Evolutionary conservation across 2,888 invertebrate species (phyloP), one percentile per base, ranked within the genome.

Genomic region (Hedychridium roseum): DNA sequence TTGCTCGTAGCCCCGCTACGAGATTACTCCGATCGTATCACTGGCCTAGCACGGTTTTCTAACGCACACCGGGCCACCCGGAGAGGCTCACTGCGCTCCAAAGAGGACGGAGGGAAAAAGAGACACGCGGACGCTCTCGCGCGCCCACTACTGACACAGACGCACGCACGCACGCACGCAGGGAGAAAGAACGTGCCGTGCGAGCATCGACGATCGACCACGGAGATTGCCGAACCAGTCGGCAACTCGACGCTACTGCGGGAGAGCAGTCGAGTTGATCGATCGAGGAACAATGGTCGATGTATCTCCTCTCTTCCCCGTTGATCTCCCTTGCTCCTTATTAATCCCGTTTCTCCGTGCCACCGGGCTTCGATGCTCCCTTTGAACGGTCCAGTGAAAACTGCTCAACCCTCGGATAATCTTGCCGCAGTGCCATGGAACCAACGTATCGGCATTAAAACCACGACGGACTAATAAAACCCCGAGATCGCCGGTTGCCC

Each of bases 271-370:
- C 63, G 59, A n/a, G 4, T 60, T 57, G 57, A 64, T 64, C 63
- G 63, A 64, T 61, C 64, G 54, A 58, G 50, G 60, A 56, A 64
- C 64, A 64, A 64, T 64, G 64, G 51, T 63, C 44, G 57, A 51
- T 40, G 50, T 12, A 26, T 28, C 31, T 44, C 43, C 43, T 21
- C 30, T 35, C 42, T 47, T 44, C 38, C 46, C 27, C 27, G 11
- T 31, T 39, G 17, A 11, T 28, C 30, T 43, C 32, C 44, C 52
- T 42, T 48, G 48, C 46, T 50, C 36, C 45, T 30, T 45, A 11
- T 14, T 14, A 11, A 28, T 31, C 43, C 53, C 54, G 40, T 28
- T 46, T 28, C 38, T 27, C 32, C 50, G n/a, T n/a, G n/a, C n/a
- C n/a, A n/a, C n/a, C n/a, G n/a, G n/a, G n/a, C 32, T 27, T 47